Evolutionary conservation across 2,113 vertebrate genomes (phyloP), one percentile per base, ranked within the genome.

Genomic region (Ammodytes marinus): DNA sequence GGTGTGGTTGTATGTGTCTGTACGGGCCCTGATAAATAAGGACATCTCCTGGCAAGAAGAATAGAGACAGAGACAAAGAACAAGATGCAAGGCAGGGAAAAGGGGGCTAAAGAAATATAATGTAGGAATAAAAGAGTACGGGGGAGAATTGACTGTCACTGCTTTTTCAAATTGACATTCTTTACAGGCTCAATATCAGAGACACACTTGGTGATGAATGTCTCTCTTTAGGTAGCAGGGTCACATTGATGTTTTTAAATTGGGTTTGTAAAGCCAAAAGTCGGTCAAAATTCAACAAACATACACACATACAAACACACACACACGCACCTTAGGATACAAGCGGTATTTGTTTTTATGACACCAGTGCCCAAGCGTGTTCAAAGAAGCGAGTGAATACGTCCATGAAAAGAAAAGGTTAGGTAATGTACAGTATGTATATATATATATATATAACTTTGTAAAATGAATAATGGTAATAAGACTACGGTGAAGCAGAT

Each of bases 1-100:
- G 87, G 90, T 93, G 89, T 87, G 86, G 86, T 86, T 69, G 74
- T 83, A 84, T 90, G 89, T 85, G 88, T 89, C 91, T 91, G 90
- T 72, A 74, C 40, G 43, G 79, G 83, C 77, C 75, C 84, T 88
- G 89, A 92, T 92, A 92, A 90, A 90, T 77, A 76, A 74, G 64
- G 74, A 84, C 84, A 79, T 86, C 87, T 77, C 82, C 80, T 79
- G 74, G 69, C 67, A 60, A 75, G 70, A 82, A 47, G 47, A 86
- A 68, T 4, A 58, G 65, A 78, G 27, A 69, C 55, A 66, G 80
- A 80, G 55, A 91, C 64, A 60, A 74, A 86, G 69, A 68, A 15
- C 13, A 59, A 54, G 39, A 81, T 50, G 11, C 12, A 70, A 54
- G 46, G 39, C 6, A 27, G 6, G 64, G 37, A 55, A 19, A 14